Evolutionary conservation across 2,888 invertebrate species (phyloP), one percentile per base, ranked within the genome.

Genomic region (Epinotia demarniana): DNA sequence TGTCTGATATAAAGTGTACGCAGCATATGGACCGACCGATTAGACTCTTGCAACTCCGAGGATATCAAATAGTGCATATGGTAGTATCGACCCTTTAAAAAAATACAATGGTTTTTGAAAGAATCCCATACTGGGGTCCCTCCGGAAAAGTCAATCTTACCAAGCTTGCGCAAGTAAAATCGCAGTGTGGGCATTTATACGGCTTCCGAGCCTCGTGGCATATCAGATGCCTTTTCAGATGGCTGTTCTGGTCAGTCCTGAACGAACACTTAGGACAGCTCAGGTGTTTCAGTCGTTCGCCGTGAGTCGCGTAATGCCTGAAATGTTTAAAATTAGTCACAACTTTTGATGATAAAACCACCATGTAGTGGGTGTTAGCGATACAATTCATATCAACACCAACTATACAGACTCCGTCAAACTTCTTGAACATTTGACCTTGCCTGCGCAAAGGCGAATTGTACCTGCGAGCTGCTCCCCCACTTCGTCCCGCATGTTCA

Each of bases 161-260:
- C 94, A 97, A 94, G 84, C 96, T 96, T 79, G 97, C 97, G 87
- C 97, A 97, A 6, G 95, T 96, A 82, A 96, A 97, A 39, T 92
- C 83, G 86, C 99, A 99, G 86, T 98, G 96, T 0, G 97, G 97
- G 89, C 99, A 99, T 71, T 95, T 95, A 90, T 97, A 98, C 0
- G 98, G 98, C 86, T 97, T 98, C 49, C 96, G 95, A 4, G 97
- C 97, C 5, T 96, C 96, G 87, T 98, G 98, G 33, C 96, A 95
- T 5, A 97, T 95, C 86, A 96, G 92, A 87, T 99, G 99, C 66
- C 98, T 95, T 83, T 96, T 96, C 81, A 99, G 90, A 86, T 97
- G 97, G 39, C 96, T 95, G 9, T 95, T 91, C 77, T 96, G 94
- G 80, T 96, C 95, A 18, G 96, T 95, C 78, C 95, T 95, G 88